Base-by-base conservation (phyloP, 2,888 invertebrate genomes). In the Conomelus anceps region DNA sequence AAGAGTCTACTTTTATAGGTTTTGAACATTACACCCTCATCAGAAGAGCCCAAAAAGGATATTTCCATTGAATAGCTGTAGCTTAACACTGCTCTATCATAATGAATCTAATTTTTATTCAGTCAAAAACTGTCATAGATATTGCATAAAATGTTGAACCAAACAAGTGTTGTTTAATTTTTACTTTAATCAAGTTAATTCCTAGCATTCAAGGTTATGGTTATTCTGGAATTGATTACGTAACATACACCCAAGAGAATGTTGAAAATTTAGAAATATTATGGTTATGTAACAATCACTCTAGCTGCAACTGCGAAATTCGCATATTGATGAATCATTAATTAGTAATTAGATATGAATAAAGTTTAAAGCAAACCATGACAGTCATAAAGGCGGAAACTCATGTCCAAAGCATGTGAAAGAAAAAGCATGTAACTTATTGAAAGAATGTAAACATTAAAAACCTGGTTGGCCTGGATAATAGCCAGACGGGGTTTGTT, bases 381-480 rank as follows among this genome's bases (percentile, higher is more conserved):
- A 13, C 63, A 85, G 29, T 26, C 26, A 87, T 86, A 22, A 34
- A 22, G 63, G 34, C 29, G 22, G 22, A 23, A n/a, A n/a, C n/a
- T n/a, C n/a, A n/a, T n/a, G n/a, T 23, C 22, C 20, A 88, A 87
- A 23, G 63, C 22, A 7, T 24, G 22, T 88, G 23, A 34, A 4
- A 13, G 13, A 22, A 88, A 41, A 88, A 88, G 13, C 24, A 63
- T 23, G 63, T 9, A 88, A 23, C 22, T 22, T n/a, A 17, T 87
- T 26, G 22, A 86, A 22, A 87, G 7, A n/a, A 87, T 29, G 24
- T 22, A 23, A 85, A 86, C 20, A 24, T 86, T 20, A 1, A 22
- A 84, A 88, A 89, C 89, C 89, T 89, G 84, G 89, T 86, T 89
- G 89, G 84, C 89, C 89, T 29, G 89, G 89, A 86, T 89, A 89